Base-by-base conservation (phyloP, 2,797 vertebrate species). In the Sebastes dallii region DNA sequence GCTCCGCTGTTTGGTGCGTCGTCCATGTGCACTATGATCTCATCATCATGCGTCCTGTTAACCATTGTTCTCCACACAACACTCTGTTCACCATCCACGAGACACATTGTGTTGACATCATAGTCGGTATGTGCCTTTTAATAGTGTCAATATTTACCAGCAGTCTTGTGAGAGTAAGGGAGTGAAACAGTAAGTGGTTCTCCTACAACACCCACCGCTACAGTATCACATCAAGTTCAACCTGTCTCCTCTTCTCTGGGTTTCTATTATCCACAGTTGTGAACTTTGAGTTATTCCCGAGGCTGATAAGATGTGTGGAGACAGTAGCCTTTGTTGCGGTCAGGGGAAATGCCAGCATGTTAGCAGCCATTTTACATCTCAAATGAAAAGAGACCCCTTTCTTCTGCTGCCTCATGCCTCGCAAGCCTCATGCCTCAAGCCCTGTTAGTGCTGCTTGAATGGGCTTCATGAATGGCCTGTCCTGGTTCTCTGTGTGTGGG, bases 381-480 rank as follows among this genome's bases (percentile, higher is more conserved):
- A 65, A 78, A 91, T 88, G 80, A 88, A 90, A 83, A 89, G 82
- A 86, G 84, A 86, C 55, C 69, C 82, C 55, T 85, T 89, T 77
- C 83, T 80, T 68, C 69, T 66, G 81, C 86, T 80, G 82, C 82
- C 81, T 85, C 81, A 83, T 86, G 71, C 86, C 61, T 90, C 13
- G n/a, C 34, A 10, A 78, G 71, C 74, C 64, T 66, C 70, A 79
- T 39, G 82, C 85, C 85, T 83, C 74, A 22, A 86, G 86, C 74
- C 83, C 70, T 6, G 80, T 95, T 93, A 90, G 88, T 94, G 89
- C 94, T 87, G 91, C 92, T 91, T 91, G 87, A 92, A 80, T 88
- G 85, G 81, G 58, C 89, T 68, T 77, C 85, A 59, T 94, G 90
- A 95, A 94, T 91, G 88, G 86, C 66, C 76, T 18, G 80, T 82